Evolutionary conservation across 2,113 vertebrate genomes (phyloP).

Genomic region (Nematolebias whitei): DNA sequence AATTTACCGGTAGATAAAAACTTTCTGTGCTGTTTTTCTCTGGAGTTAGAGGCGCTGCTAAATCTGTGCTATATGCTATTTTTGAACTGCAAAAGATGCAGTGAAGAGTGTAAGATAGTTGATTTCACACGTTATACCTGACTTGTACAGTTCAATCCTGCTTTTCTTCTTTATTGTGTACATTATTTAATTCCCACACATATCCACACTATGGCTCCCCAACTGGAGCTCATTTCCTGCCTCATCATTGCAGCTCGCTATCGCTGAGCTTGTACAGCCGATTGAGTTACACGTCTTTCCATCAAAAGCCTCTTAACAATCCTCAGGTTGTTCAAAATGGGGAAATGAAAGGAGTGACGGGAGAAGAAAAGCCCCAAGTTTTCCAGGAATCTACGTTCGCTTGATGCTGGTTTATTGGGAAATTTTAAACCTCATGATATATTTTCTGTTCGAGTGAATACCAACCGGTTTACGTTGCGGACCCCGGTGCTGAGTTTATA

Average conservation of each 20-base stretch:
- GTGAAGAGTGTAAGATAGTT: too few species aligned
- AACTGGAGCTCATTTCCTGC: constrained; percentile 53
- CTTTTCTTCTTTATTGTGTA: not conserved
- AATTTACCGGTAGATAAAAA: too few species aligned
- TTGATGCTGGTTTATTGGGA: constrained; percentile 24
- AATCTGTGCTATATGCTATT: too few species aligned
- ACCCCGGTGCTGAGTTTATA: constrained; percentile 26
- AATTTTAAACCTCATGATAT: constrained; percentile 45
- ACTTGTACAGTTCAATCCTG: too few species aligned
- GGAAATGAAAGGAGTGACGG: too few species aligned
- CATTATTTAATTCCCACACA: constrained; percentile 17
- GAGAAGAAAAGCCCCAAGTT: constrained; percentile 11
- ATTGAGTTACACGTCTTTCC: constrained; percentile 50
- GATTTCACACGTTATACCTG: too few species aligned
- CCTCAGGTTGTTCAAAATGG: constrained; percentile 12
- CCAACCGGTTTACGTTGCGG: not conserved
- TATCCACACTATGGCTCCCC: constrained; percentile 7
- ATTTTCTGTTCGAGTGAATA: constrained; percentile 24
- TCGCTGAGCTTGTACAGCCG: constrained; percentile 20
- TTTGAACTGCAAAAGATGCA: too few species aligned
- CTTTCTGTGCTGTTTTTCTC: too few species aligned
- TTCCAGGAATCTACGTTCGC: constrained; percentile 32
- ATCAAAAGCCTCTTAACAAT: constrained; percentile 15
- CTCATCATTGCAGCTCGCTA: constrained; percentile 30
- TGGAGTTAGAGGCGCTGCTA: too few species aligned